Percentiles rank a stretch among this genome's conserved stretches.
These are phyloP conservation scores for Botia kubotai DNA, from an alignment of 2,797 vertebrate genomes.

Conservation along the genomic window DNA sequence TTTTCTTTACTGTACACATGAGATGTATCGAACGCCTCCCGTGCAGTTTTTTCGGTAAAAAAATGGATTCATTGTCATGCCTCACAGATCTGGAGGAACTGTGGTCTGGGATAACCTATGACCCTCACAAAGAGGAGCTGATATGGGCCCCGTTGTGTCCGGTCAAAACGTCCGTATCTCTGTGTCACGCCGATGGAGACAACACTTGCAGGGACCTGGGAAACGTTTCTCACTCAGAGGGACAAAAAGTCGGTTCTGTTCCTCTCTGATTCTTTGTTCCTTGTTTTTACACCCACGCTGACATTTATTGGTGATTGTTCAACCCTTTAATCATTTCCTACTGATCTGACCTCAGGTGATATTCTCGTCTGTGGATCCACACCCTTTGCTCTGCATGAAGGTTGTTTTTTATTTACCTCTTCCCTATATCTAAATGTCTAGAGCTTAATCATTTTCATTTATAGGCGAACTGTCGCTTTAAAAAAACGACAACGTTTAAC, in stretches of 20 bases:
- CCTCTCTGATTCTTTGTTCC: neutral
- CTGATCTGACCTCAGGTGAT: conserved; percentile 45
- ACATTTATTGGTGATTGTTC: conserved; percentile 1
- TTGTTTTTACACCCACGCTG: neutral
- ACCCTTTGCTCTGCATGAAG: conserved; percentile 60
- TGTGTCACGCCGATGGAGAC: conserved; percentile 46
- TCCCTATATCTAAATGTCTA: neutral
- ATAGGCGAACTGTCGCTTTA: neutral
- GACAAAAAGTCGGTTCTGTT: conserved; percentile 9
- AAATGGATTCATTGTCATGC: neutral
- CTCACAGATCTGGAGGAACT: conserved; percentile 53
- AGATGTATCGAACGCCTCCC: too few species aligned
- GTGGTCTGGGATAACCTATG: conserved; percentile 57
- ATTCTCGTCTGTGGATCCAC: conserved; percentile 57
- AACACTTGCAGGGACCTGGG: conserved; percentile 44
- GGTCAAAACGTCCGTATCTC: conserved; percentile 43
- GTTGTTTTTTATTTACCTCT: conserved; percentile 20
- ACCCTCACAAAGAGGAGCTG: conserved; percentile 34
- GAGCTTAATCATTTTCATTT: neutral
- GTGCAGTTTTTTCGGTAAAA: neutral
- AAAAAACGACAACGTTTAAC: neutral
- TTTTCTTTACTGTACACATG: neutral
- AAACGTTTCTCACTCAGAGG: conserved; percentile 30
- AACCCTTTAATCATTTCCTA: neutral
- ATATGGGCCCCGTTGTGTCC: conserved; percentile 56